Conservation (phyloP, 2,797 vertebrate species). For the Chromobotia macracanthus region DNA sequence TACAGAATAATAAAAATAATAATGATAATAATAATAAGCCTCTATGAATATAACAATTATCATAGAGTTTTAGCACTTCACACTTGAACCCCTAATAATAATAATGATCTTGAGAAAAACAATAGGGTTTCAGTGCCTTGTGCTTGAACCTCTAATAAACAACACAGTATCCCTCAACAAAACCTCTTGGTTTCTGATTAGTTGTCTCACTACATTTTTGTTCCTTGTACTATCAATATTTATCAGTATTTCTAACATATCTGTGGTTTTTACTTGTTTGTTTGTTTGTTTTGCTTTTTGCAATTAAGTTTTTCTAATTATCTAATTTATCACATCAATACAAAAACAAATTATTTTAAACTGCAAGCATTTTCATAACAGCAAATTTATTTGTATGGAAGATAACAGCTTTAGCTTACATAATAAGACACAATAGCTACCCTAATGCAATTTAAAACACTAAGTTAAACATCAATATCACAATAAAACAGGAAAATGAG, state of each 20-base stretch:
- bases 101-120: too few relatives aligned
- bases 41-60: too few relatives aligned
- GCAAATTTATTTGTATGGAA: constrained; percentile 23
- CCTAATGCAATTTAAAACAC: constrained; percentile 1
- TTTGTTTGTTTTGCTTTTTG: background rate
- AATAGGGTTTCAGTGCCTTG: too few relatives aligned
- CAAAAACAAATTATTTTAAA: too few relatives aligned
- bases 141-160: too few relatives aligned
- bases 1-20: too few relatives aligned
- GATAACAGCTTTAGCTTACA: too few relatives aligned
- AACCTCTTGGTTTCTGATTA: too few relatives aligned
- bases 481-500: background rate
- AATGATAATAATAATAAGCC: too few relatives aligned
- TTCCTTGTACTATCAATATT: background rate
- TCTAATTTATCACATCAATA: background rate
- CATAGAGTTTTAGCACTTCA: too few relatives aligned
- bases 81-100: too few relatives aligned
- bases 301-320: constrained; percentile 10
- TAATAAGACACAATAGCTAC: background rate
- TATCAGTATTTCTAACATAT: background rate
- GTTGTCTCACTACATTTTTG: constrained; percentile 4
- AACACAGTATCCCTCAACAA: too few relatives aligned
- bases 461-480: background rate
- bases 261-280: background rate
- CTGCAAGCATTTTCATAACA: constrained; percentile 11